Evolutionary conservation across 2,888 invertebrate genomes (phyloP).

Genomic region (Theretra japonica): DNA sequence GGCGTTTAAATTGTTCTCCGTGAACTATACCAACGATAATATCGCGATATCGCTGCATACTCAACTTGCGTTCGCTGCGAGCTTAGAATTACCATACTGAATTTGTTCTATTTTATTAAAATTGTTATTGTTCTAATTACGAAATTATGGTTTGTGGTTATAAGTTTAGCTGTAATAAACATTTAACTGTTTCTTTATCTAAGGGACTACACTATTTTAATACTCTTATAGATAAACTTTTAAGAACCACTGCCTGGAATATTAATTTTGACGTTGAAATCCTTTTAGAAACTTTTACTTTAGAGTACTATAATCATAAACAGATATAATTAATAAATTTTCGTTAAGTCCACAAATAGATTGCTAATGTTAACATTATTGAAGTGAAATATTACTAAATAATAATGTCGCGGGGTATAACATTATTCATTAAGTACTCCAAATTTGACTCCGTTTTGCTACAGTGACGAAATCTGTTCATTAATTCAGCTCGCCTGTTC

Average conservation of each 20-base stretch:
- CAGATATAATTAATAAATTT: neutral
- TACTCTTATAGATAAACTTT: no score
- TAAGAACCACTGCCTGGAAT: no score
- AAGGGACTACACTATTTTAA: no score
- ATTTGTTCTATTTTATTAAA: neutral
- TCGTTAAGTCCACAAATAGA: neutral
- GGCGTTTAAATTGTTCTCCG: constrained; percentile 52
- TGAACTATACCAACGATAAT: neutral
- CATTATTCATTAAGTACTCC: neutral
- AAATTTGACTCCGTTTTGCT: neutral
- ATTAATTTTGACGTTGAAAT: no score
- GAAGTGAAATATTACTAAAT: constrained; percentile 6
- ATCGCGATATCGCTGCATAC: neutral
- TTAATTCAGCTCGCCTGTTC: neutral
- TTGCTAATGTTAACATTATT: neutral
- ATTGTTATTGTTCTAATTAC: neutral
- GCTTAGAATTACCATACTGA: neutral
- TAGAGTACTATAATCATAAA: no score
- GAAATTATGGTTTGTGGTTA: neutral
- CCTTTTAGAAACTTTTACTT: no score
- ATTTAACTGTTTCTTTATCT: no score
- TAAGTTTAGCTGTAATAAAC: no score
- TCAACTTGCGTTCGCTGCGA: neutral
- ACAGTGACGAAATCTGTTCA: constrained; percentile 8
- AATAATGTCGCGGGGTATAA: neutral